A percentile compares a stretch with the other conserved stretches of the same genome.
Conservation (phyloP, 2,888 invertebrate species). For the Brachyptera putata region DNA sequence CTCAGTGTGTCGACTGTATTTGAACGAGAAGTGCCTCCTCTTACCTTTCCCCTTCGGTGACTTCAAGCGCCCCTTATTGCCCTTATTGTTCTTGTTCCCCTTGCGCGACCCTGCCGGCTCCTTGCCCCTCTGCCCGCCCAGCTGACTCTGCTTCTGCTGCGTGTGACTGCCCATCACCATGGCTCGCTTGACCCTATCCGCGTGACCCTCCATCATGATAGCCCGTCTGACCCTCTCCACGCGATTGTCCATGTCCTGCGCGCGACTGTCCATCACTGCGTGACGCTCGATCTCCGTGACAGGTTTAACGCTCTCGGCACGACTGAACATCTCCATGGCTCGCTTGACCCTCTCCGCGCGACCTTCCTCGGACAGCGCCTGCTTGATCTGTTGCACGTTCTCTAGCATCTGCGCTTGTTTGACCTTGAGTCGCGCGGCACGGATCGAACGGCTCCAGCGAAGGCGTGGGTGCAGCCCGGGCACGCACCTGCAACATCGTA, state of each 20-base stretch:
- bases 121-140: constrained; percentile 23
- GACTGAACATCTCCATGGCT: no score
- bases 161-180: constrained; percentile 38
- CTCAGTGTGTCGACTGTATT: no score
- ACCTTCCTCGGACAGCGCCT: not conserved
- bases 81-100: constrained; percentile 24
- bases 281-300: not conserved
- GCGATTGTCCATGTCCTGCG: not conserved
- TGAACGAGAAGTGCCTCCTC: not conserved
- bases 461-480: constrained; percentile 83
- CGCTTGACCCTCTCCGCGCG: no score
- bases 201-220: no score
- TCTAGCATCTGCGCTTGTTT: no score
- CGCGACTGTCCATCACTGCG: not conserved
- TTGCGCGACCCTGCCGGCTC: constrained; percentile 9
- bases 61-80: constrained; percentile 14
- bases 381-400: no score
- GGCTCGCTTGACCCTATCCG: constrained; percentile 37
- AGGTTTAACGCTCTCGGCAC: no score
- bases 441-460: constrained; percentile 68
- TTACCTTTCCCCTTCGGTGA: constrained; percentile 24
- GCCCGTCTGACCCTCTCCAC: not conserved
- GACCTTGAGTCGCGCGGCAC: constrained; percentile 42
- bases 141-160: constrained; percentile 40
- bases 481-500: constrained; percentile 61